Conservation (phyloP, 2,888 invertebrate genomes). For the Rhagonycha lutea region DNA sequence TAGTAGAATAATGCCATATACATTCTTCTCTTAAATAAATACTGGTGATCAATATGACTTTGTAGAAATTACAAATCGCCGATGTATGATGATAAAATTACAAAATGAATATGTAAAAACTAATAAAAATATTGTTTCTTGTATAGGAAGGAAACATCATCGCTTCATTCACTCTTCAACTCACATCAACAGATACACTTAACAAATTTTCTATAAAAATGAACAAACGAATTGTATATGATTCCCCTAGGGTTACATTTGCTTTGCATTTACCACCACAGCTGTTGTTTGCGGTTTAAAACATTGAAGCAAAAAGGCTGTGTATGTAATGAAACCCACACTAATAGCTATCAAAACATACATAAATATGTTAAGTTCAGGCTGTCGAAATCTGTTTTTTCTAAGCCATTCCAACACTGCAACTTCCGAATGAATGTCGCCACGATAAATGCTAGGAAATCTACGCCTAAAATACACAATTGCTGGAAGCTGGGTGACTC, state of each 20-base stretch:
- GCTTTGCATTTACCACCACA: constrained; percentile 67
- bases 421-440: constrained; percentile 80
- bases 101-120: constrained; percentile 2
- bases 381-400: constrained; percentile 90
- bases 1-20: neutral
- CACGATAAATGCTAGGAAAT: constrained; percentile 92
- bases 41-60: neutral
- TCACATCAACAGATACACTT: neutral
- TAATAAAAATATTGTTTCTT: constrained; percentile 2
- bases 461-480: constrained; percentile 89
- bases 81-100: neutral
- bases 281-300: constrained; percentile 76
- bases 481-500: constrained; percentile 87
- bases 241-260: constrained; percentile 57
- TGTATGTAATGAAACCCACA: constrained; percentile 85
- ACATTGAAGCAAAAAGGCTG: constrained; percentile 87
- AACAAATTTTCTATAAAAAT: constrained; percentile 5
- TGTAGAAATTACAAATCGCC: neutral
- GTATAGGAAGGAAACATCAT: constrained; percentile 12
- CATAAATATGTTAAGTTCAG: constrained; percentile 92
- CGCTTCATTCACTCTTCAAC: neutral
- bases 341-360: constrained; percentile 87
- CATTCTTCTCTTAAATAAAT: neutral
- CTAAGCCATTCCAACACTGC: constrained; percentile 91
- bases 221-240: neutral